Evolutionary conservation across 2,888 invertebrate genomes (phyloP).

Genomic region (Drosophila suboccidentalis): DNA sequence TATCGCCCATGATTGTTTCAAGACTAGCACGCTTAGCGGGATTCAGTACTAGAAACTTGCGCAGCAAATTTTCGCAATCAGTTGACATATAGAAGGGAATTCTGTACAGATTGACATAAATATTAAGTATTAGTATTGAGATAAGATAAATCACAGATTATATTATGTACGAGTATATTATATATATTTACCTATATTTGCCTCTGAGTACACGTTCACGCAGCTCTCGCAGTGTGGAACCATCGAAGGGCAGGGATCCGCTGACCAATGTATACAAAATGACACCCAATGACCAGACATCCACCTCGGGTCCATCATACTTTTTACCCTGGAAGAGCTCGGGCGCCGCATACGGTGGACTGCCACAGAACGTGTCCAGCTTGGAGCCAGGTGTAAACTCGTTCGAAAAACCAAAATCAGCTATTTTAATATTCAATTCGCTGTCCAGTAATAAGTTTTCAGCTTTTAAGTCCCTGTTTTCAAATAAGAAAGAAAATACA

Average conservation of each 20-base stretch:
- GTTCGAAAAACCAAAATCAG: slow-evolving; percentile 99
- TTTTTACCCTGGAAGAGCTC: slow-evolving; percentile 99
- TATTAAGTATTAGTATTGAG: not conserved
- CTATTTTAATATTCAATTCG: slow-evolving; percentile 99
- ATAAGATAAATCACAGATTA: not conserved
- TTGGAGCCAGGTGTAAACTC: slow-evolving; percentile 99
- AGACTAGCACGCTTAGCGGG: slow-evolving; percentile 98
- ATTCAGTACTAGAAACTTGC: slow-evolving; percentile 99
- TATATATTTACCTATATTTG: slow-evolving; percentile 94
- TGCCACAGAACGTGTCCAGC: slow-evolving; percentile 99
- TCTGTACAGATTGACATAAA: slow-evolving; percentile 86
- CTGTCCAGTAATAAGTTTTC: slow-evolving; percentile 99
- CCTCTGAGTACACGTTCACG: slow-evolving; percentile 98
- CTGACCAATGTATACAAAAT: slow-evolving; percentile 99
- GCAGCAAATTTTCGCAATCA: slow-evolving; percentile 99
- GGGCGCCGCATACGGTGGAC: slow-evolving; percentile 99
- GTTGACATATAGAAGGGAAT: slow-evolving; percentile 99
- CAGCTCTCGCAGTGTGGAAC: slow-evolving; percentile 98
- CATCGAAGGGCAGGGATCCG: slow-evolving; percentile 99
- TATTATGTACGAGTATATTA: no score
- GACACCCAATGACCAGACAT: slow-evolving; percentile 99
- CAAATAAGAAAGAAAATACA: not conserved
- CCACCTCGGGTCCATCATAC: slow-evolving; percentile 99
- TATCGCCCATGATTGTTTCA: slow-evolving; percentile 96
- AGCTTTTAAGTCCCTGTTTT: slow-evolving; percentile 92